Conservation (phyloP, 1,140 invertebrate species). For the Drosophila persimilis region DNA sequence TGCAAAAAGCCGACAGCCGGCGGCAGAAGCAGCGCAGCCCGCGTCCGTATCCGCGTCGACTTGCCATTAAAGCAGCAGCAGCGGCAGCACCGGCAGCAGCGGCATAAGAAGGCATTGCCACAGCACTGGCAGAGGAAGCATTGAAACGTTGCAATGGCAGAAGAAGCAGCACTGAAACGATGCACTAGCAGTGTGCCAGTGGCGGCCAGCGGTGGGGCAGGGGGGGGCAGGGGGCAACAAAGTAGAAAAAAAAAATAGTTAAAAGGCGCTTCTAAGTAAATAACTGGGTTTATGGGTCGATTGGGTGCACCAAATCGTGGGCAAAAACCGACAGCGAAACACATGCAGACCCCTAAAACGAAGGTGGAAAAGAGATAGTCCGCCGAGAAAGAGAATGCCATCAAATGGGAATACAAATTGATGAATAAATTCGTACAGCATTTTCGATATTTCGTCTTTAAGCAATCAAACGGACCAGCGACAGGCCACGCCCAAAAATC, state of each 20-base stretch:
- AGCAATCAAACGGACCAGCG: background rate
- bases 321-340: conserved; percentile 52
- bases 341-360: conserved; percentile 22
- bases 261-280: conserved; percentile 82
- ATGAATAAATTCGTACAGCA: conserved; percentile 35
- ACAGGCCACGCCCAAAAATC: too few relatives aligned
- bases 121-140: conserved; percentile 29
- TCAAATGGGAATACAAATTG: conserved; percentile 4
- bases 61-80: conserved; percentile 57
- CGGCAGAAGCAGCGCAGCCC: conserved; percentile 8
- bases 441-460: conserved; percentile 18
- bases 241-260: conserved; percentile 54
- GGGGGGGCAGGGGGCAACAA: background rate
- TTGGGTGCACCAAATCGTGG: conserved; percentile 82
- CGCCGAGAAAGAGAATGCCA: background rate
- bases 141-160: conserved; percentile 18
- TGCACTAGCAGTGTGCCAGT: too few relatives aligned
- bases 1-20: conserved; percentile 68
- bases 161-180: conserved; percentile 3
- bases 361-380: conserved; percentile 1
- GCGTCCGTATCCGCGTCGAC: conserved; percentile 8
- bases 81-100: too few relatives aligned
- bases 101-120: conserved; percentile 34
- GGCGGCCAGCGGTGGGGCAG: too few relatives aligned
- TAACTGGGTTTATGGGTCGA: conserved; percentile 83